A percentile compares a stretch with the other conserved stretches of the same genome.
Conservation (phyloP, 2,888 invertebrate genomes). For the Petrolisthes cinctipes region DNA sequence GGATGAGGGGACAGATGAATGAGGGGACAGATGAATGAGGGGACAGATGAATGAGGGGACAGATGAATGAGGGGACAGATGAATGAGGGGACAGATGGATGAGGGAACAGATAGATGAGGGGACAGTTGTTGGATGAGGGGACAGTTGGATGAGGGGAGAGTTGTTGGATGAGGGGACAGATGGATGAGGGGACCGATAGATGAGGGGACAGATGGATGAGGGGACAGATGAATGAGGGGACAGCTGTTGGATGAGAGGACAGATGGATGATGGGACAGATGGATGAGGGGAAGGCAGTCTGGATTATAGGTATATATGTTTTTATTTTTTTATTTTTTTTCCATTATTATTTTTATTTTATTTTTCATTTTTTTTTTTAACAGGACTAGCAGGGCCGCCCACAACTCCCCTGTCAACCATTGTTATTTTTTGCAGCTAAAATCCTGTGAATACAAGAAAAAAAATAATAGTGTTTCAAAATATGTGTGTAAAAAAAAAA, state of each 20-base stretch:
- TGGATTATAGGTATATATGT: not conserved
- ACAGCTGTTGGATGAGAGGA: not conserved
- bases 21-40: too few species aligned
- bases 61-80: too few species aligned
- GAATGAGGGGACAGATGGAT: too few species aligned
- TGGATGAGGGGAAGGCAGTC: not conserved
- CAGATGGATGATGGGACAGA: not conserved
- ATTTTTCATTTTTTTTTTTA: not conserved
- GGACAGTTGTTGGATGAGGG: not conserved
- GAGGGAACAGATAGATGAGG: too few species aligned
- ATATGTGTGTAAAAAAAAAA: not conserved
- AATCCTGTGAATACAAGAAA: not conserved
- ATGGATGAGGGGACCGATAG: not conserved
- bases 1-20: not conserved
- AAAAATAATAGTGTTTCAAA: not conserved
- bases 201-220: not conserved
- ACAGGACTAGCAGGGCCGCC: not conserved
- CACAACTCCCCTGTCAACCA: not conserved
- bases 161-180: not conserved
- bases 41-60: too few species aligned
- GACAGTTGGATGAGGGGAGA: not conserved
- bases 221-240: not conserved
- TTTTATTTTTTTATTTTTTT: not conserved
- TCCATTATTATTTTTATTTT: not conserved
- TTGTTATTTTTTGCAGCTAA: not conserved